Evolutionary conservation across 2,797 vertebrate genomes (phyloP), one percentile per base, ranked within the genome.

Genomic region (Anguilla obscura): DNA sequence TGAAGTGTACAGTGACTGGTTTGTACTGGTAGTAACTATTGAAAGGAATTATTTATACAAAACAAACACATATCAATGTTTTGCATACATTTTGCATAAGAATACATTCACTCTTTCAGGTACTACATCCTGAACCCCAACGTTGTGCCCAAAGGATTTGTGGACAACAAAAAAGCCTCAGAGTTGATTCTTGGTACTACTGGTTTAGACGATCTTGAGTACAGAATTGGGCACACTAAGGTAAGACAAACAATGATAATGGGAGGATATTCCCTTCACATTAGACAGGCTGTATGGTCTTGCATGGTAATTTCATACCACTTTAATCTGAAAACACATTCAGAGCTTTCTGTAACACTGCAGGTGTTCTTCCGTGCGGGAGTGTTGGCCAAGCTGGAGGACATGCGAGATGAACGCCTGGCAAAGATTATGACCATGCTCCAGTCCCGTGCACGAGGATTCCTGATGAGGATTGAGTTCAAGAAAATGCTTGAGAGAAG

Each of bases 41-140:
- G n/a, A n/a, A 74, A 36, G 71, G 33, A 1, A 71, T 48, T 80
- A 24, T 9, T 2, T 82, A 21, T 24, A 50, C 40, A 82, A 48
- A 21, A 50, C 40, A 82, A 82, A n/a, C 8, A n/a, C 5, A 76
- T 76, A 76, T 76, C 45, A 24, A 82, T 76, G 3, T 24, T 7
- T 50, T 6, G 45, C 45, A 24, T 24, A 79, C 16, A 79, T 79
- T 76, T 76, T 30, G 76, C 1, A 54, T 54, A 24, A 48, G n/a
- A 45, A 36, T 40, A 30, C 52, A 74, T 88, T n/a, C 30, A 36
- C 85, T 85, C 1, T 86, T 36, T 52, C 85, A 96, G 95, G 91
- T 95, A 94, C 88, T 93, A 96, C 21, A 95, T 96, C 84, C 89
- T 97, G 88, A 97, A 96, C 90, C 94, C 95, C 91, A 96, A 86